phyloP scores from a whole-genome alignment of 2,113 vertebrate genomes.

The Carassius auratus region DNA sequence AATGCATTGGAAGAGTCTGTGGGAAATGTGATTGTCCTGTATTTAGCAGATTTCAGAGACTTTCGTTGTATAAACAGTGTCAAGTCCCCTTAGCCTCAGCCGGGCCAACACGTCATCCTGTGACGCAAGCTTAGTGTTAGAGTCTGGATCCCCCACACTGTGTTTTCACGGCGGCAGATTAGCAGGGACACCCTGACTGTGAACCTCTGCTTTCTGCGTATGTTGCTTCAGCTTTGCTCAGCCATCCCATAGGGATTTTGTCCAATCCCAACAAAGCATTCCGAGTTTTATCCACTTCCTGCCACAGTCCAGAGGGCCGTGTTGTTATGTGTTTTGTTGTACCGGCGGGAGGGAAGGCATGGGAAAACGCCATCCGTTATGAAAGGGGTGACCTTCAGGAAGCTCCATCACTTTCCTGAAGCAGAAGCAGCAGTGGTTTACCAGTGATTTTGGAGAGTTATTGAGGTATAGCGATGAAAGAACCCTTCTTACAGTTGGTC shows the following conservation, averaged over 20 bases:
- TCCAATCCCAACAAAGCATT: constrained; percentile 24
- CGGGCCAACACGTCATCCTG: background rate
- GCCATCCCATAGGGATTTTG: background rate
- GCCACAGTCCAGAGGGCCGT: background rate
- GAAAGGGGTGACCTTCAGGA: constrained; percentile 27
- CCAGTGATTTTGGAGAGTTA: background rate
- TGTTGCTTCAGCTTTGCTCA: constrained; percentile 24
- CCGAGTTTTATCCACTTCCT: constrained; percentile 33
- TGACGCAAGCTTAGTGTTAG: constrained; percentile 33
- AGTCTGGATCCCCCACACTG: constrained; percentile 33
- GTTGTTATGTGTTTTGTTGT: background rate
- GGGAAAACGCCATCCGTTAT: constrained; percentile 24
- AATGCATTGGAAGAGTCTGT: constrained; percentile 13
- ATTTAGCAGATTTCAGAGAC: constrained; percentile 32
- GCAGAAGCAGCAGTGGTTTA: background rate
- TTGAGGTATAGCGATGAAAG: background rate
- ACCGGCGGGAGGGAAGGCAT: background rate
- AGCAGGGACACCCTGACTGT: constrained; percentile 29
- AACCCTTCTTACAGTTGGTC: background rate
- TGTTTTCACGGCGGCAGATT: constrained; percentile 27
- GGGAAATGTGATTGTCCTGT: constrained; percentile 23
- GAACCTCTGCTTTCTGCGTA: constrained; percentile 29
- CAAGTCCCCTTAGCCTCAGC: constrained; percentile 23
- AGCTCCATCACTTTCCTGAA: background rate
- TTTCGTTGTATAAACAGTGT: constrained; percentile 43